Conservation (phyloP, 1,140 invertebrate genomes). For the Diorhabda sublineata region DNA sequence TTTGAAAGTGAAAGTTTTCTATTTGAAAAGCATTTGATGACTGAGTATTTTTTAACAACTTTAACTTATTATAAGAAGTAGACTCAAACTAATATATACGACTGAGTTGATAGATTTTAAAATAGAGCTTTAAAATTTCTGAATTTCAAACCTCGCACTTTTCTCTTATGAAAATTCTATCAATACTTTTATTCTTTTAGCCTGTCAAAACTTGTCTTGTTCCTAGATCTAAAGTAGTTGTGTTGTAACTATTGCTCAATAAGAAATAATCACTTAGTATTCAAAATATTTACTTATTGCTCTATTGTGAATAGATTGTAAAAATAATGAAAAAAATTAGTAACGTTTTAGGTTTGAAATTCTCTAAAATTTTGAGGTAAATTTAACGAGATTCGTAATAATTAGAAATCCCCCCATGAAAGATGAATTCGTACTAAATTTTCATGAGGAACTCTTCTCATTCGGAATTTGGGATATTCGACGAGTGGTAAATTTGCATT, state of each 20-base stretch:
- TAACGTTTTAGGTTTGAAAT: neutral
- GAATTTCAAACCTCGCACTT: neutral
- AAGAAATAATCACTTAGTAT: neutral
- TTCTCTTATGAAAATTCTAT: neutral
- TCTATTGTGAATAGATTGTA: too few relatives aligned
- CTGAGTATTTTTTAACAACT: neutral
- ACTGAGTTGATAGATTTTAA: neutral
- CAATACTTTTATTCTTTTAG: neutral
- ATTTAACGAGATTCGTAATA: too few relatives aligned
- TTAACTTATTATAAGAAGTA: neutral
- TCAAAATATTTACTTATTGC: neutral
- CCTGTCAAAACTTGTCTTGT: neutral
- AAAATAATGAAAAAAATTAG: too few relatives aligned
- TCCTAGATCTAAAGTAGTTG: neutral
- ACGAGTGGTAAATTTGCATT: neutral
- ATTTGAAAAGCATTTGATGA: neutral
- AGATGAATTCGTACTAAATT: too few relatives aligned
- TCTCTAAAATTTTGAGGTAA: neutral
- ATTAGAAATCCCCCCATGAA: too few relatives aligned
- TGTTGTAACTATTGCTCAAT: neutral
- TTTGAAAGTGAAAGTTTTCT: neutral
- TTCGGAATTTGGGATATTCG: neutral
- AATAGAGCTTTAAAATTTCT: neutral
- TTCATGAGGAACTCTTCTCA: neutral
- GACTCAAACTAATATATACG: neutral